phyloP scores from a whole-genome alignment of 2,113 vertebrate genomes.

The Scartelaos histophorus region DNA sequence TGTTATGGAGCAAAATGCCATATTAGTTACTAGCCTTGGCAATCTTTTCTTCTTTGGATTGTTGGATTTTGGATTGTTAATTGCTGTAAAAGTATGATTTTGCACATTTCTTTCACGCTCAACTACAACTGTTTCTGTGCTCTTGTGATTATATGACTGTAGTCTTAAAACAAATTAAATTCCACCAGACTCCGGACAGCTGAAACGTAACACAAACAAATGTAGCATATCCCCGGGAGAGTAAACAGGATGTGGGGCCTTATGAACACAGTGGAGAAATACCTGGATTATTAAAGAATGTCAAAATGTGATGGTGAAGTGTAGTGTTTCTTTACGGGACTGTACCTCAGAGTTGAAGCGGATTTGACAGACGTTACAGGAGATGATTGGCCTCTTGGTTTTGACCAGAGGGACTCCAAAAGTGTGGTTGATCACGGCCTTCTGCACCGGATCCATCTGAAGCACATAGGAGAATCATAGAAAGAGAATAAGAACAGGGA shows the following conservation, averaged over 20 bases:
- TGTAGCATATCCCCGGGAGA: constrained; percentile 19
- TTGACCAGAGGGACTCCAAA: constrained; percentile 87
- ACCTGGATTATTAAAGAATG: constrained; percentile 9
- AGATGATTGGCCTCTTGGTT: constrained; percentile 89
- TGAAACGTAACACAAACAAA: constrained; percentile 51
- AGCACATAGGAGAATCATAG: constrained; percentile 33
- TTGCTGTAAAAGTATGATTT: neutral
- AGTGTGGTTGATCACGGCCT: constrained; percentile 89
- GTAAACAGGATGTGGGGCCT: constrained; percentile 15
- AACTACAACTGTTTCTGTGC: constrained; percentile 7
- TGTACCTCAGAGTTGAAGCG: constrained; percentile 94
- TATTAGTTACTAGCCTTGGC: neutral
- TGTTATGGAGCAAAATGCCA: neutral
- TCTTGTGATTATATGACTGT: constrained; percentile 21
- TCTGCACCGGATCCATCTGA: constrained; percentile 95
- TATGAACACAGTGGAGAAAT: constrained; percentile 11
- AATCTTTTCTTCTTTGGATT: neutral
- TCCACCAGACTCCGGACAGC: constrained; percentile 38
- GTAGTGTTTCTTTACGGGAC: neutral
- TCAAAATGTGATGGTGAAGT: neutral
- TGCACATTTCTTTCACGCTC: constrained; percentile 8
- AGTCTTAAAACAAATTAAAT: constrained; percentile 49
- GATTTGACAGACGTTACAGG: constrained; percentile 94
- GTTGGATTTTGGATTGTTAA: no score
- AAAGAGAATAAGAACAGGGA: constrained; percentile 3